Evolutionary conservation across 2,797 vertebrate species (phyloP).

Genomic region (Ibycter americanus): DNA sequence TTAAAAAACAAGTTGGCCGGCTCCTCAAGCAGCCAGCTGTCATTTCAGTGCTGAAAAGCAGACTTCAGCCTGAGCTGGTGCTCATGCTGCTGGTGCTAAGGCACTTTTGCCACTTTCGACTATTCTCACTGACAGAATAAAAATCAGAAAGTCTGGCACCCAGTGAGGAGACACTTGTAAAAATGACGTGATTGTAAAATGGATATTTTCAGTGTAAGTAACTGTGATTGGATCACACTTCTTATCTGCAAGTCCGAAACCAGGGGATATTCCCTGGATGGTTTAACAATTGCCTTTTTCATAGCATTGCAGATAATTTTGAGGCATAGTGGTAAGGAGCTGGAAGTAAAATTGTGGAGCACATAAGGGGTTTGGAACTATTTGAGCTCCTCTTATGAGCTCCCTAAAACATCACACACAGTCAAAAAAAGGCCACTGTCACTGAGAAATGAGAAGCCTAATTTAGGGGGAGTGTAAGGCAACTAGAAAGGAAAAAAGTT

Average conservation of each 20-base stretch:
- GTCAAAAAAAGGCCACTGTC: neutral
- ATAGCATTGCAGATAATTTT: neutral
- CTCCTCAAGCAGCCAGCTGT: neutral
- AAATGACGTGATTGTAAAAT: neutral
- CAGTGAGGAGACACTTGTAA: neutral
- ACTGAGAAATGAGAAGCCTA: neutral
- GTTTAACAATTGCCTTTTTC: neutral
- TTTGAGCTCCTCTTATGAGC: neutral
- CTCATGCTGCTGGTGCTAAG: neutral
- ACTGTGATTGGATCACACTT: neutral
- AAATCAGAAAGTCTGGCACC: neutral
- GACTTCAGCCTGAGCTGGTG: neutral
- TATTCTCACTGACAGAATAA: neutral
- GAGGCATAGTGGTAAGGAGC: neutral
- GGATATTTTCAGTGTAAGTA: neutral
- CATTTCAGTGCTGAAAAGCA: neutral
- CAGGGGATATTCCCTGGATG: neutral
- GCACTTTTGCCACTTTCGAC: neutral
- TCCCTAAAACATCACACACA: neutral
- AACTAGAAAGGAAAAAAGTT: neutral
- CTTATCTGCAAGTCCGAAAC: neutral
- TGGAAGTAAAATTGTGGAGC: neutral
- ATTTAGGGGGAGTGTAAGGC: neutral
- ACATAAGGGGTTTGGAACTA: neutral
- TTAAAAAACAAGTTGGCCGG: neutral